phyloP scores from a whole-genome alignment of 2,888 invertebrate species.

The Apoda limacodes region DNA sequence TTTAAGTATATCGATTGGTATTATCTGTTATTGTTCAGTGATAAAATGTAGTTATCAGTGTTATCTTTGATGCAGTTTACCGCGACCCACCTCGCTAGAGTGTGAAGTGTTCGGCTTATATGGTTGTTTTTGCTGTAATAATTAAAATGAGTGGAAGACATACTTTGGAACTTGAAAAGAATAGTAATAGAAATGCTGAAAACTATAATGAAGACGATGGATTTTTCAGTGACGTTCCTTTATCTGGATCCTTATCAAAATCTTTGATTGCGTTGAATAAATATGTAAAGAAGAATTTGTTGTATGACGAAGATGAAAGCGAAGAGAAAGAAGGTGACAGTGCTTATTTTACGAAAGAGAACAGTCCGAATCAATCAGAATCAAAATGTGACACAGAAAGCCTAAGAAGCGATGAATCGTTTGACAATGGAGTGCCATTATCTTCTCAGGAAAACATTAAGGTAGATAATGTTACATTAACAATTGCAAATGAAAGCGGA shows the following conservation, averaged over 20 bases:
- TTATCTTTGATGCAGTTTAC: conserved; percentile 27
- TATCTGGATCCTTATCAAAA: conserved; percentile 46
- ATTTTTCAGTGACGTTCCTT: conserved; percentile 49
- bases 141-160: conserved; percentile 30
- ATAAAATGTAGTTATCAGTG: conserved; percentile 40
- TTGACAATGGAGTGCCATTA: conserved; percentile 17
- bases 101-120: conserved; percentile 27
- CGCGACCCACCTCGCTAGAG: conserved; percentile 27
- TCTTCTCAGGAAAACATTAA: conserved; percentile 1
- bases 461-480: conserved; percentile 2
- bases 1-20: conserved; percentile 32
- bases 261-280: conserved; percentile 54
- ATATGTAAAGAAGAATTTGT: conserved; percentile 54
- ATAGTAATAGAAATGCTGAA: conserved; percentile 21
- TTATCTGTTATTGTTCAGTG: conserved; percentile 42
- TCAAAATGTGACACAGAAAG: conserved; percentile 50
- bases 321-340: conserved; percentile 32
- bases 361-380: conserved; percentile 48
- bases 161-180: conserved; percentile 20
- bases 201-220: conserved; percentile 43
- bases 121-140: conserved; percentile 21
- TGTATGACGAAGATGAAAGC: conserved; percentile 38
- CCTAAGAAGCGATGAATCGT: conserved; percentile 36
- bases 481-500: conserved; percentile 16
- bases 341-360: conserved; percentile 57